phyloP scores from a whole-genome alignment of 2,113 vertebrate genomes.

The Myrmecophaga tridactyla region DNA sequence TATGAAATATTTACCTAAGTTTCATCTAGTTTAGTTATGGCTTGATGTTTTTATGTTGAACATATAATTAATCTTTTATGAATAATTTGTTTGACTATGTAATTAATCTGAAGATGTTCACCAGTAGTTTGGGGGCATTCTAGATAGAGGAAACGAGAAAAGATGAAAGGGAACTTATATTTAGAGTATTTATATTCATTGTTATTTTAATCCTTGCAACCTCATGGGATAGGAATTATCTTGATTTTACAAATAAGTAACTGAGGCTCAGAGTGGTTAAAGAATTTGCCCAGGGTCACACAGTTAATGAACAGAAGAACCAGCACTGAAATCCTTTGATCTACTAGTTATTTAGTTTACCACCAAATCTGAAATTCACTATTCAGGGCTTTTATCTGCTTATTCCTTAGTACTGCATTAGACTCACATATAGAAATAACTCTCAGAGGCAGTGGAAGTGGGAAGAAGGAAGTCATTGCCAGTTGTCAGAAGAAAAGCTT shows the following conservation, averaged over 20 bases:
- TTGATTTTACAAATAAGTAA: background rate
- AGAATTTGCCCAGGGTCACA: background rate
- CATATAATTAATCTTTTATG: background rate
- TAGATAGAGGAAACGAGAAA: slow-evolving; percentile 1
- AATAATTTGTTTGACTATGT: slow-evolving; percentile 1
- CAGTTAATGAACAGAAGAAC: background rate
- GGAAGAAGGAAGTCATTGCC: background rate
- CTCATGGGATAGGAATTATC: background rate
- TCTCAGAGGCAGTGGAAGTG: background rate
- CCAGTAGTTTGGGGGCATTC: background rate
- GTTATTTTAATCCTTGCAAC: slow-evolving; percentile 5
- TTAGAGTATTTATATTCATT: background rate
- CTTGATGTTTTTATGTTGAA: background rate
- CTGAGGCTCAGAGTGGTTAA: background rate
- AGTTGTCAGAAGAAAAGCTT: background rate
- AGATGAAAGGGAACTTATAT: background rate
- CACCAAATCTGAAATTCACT: slow-evolving; percentile 3
- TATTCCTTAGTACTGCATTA: slow-evolving; percentile 14
- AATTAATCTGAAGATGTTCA: background rate
- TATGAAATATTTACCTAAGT: slow-evolving; percentile 4
- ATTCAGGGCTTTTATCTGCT: background rate
- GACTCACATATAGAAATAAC: background rate
- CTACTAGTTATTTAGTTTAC: background rate
- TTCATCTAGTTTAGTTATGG: slow-evolving; percentile 3
- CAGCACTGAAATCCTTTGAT: background rate